Conservation (phyloP, 2,113 vertebrate species). For the Butorides virescens region DNA sequence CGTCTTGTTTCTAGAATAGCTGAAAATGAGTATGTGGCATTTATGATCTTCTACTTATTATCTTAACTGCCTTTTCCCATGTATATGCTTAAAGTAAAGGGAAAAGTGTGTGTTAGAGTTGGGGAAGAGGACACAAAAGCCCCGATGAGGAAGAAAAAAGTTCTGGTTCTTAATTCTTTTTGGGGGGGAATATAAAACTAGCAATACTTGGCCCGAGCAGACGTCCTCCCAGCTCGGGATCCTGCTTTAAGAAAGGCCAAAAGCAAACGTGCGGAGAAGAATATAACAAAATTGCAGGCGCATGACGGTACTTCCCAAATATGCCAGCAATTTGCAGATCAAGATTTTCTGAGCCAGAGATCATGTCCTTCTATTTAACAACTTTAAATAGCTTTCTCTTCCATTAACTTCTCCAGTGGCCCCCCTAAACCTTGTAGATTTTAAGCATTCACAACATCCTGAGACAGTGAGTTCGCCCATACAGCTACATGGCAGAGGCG, state of each 20-base stretch:
- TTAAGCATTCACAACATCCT: neutral
- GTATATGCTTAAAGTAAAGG: neutral
- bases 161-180: neutral
- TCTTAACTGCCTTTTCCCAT: neutral
- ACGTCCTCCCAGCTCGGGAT: neutral
- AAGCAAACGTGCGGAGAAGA: rapidly evolving
- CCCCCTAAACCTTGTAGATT: neutral
- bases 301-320: neutral
- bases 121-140: neutral
- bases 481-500: neutral
- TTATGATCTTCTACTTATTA: neutral
- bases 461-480: neutral
- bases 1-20: neutral
- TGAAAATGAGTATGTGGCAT: neutral
- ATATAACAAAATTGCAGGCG: neutral
- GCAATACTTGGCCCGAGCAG: neutral
- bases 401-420: neutral
- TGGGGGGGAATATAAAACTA: neutral
- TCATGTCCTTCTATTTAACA: neutral
- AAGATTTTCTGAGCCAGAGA: neutral
- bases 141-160: neutral
- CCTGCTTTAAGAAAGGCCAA: neutral
- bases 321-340: neutral
- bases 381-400: neutral
- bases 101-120: neutral